Conservation (phyloP, 2,113 vertebrate genomes). For the Neopipo cinnamomea region DNA sequence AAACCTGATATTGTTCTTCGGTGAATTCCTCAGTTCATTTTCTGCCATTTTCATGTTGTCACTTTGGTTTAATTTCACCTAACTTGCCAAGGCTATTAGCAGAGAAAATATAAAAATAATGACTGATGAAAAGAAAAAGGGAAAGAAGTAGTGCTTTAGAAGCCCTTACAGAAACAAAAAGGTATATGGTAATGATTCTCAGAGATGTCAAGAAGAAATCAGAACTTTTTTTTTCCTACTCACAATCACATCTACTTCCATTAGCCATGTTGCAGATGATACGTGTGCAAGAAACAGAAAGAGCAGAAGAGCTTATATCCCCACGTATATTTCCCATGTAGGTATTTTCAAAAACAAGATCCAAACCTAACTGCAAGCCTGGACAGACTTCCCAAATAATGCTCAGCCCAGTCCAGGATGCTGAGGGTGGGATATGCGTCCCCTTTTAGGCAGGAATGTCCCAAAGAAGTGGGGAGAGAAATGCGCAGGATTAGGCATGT, state of each 20-base stretch:
- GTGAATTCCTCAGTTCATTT: neutral
- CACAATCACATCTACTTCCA: neutral
- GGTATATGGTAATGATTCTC: neutral
- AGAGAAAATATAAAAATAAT: neutral
- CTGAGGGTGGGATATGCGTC: neutral
- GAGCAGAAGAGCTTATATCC: neutral
- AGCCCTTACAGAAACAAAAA: neutral
- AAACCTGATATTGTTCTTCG: constrained; percentile 16
- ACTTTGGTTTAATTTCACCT: constrained; percentile 34
- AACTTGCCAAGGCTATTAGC: neutral
- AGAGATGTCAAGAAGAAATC: neutral
- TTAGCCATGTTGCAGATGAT: neutral
- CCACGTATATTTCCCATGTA: neutral
- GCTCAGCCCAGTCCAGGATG: neutral
- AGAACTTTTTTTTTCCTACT: neutral
- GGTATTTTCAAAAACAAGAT: neutral
- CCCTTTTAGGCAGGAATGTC: neutral
- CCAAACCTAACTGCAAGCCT: neutral
- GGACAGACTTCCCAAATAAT: neutral
- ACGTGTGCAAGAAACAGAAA: neutral
- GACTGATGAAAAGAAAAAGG: neutral
- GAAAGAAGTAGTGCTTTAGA: neutral
- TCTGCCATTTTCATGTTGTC: constrained; percentile 1
- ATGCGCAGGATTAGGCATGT: neutral
- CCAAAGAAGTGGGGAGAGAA: neutral